Conservation (phyloP, 2,797 vertebrate genomes). For the Australoheros facetus region DNA sequence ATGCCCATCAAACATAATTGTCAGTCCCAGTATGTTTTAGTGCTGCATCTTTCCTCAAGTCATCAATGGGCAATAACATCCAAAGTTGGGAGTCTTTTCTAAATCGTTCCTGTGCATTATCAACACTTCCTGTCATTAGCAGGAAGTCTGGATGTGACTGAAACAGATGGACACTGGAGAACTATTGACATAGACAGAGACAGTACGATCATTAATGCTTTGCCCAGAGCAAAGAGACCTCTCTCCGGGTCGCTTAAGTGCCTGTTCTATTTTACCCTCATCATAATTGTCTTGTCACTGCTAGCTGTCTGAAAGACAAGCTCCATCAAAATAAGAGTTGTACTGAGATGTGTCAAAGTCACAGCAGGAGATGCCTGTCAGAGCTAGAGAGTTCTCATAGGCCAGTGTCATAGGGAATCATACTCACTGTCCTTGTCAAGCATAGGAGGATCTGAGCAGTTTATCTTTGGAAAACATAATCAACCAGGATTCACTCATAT, state of each 20-base stretch:
- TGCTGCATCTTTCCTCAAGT: background rate
- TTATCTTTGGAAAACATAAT: constrained; percentile 54
- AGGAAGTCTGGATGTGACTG: constrained; percentile 51
- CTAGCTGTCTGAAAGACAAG: constrained; percentile 42
- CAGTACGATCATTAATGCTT: constrained; percentile 69
- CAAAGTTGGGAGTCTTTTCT: background rate
- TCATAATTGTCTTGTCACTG: constrained; percentile 57
- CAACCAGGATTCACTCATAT: constrained; percentile 25
- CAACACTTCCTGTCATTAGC: constrained; percentile 69
- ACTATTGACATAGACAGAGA: constrained; percentile 68
- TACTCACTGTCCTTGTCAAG: constrained; percentile 55
- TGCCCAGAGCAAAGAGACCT: constrained; percentile 59
- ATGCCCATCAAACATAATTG: background rate
- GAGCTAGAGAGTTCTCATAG: constrained; percentile 48
- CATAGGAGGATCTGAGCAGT: constrained; percentile 36
- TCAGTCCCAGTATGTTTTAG: constrained; percentile 26
- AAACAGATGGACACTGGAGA: constrained; percentile 58
- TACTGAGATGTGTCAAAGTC: constrained; percentile 67
- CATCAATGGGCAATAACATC: background rate
- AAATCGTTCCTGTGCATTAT: constrained; percentile 51
- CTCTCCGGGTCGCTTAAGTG: constrained; percentile 68
- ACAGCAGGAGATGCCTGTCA: constrained; percentile 61
- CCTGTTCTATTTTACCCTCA: constrained; percentile 50
- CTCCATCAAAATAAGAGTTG: constrained; percentile 55
- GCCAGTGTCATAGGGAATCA: constrained; percentile 57